A percentile compares a stretch with the other conserved stretches of the same genome.
phyloP scores from a whole-genome alignment of 2,888 invertebrate genomes.

The Blomia tropicalis region DNA sequence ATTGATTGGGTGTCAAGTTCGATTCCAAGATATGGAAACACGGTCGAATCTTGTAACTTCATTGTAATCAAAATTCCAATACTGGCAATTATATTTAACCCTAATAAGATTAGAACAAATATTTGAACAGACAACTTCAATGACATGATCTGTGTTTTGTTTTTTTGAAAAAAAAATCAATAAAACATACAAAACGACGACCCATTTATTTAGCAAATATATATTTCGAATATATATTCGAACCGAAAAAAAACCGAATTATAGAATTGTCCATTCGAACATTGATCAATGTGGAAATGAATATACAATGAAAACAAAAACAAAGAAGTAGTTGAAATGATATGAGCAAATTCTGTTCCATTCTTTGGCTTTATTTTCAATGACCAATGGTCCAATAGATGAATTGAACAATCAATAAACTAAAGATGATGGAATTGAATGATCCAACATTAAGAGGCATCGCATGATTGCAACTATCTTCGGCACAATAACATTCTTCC shows the following conservation, averaged over 20 bases:
- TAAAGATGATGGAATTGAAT: no score
- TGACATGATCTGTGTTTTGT: no score
- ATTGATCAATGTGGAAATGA: background rate
- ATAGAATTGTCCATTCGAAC: background rate
- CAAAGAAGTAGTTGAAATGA: no score
- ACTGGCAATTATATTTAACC: background rate
- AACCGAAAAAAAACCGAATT: background rate
- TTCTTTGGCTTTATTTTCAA: no score
- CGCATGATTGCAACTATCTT: slow-evolving; percentile 57
- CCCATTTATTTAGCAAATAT: background rate
- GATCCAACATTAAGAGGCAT: no score
- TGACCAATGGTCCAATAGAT: no score
- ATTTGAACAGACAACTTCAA: background rate
- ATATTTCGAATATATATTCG: no score
- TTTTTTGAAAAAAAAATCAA: background rate
- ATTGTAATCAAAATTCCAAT: background rate
- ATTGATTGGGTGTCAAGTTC: no score
- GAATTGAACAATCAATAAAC: no score
- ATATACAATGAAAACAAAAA: no score
- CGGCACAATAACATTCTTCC: slow-evolving; percentile 89
- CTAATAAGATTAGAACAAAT: background rate
- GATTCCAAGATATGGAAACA: background rate
- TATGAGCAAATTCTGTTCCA: no score
- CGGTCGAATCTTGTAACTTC: background rate
- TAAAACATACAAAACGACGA: no score